Evolutionary conservation across 1,140 invertebrate genomes (phyloP), one percentile per base, ranked within the genome.

Genomic region (Meloidogyne hapla): DNA sequence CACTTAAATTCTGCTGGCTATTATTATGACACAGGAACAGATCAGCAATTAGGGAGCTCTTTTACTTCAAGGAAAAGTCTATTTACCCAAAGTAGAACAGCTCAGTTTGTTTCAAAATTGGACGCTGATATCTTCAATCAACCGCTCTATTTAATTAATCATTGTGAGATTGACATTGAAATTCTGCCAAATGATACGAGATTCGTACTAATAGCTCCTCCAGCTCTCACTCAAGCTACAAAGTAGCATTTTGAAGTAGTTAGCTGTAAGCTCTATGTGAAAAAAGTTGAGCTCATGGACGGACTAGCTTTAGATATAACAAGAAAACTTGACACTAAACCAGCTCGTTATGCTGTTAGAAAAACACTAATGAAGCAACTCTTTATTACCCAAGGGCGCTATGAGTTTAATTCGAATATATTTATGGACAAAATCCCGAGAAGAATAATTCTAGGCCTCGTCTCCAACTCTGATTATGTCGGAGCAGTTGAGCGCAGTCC

Each of bases 371-470:
- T 75, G 42, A 75, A 75, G 18, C 10, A 21, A 18, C 9, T 75
- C 13, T 75, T 75, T 33, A 74, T 75, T 12, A 75, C 13, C 33
- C 26, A 28, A 15, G 74, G 69, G 26, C 13, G 69, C 3, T 69
- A 21, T 15, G 69, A 75, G 8, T 42, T 75, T 21, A 75, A 23
- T 13, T 28, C 64, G 15, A 76, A 76, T 23, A 18, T 76, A 10
- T 76, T 75, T 75, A 75, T 48, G 74, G 74, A 75, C 25, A 12
- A 26, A 42, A 75, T 75, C 12, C 74, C 74, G 2, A 25, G 74
- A 4, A 48, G 70, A 21, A 13, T 75, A 12, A 25, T 74, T 28
- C n/a, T 15, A 74, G 10, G 15, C 13, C n/a, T 76, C 13, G 75
- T 76, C 12, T n/a, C 25, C 1, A 75, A 76, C 18, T 8, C 8